These are phyloP conservation scores for Enteromius treurensis DNA, from an alignment of 2,797 vertebrate genomes.

Conservation along the genomic window DNA sequence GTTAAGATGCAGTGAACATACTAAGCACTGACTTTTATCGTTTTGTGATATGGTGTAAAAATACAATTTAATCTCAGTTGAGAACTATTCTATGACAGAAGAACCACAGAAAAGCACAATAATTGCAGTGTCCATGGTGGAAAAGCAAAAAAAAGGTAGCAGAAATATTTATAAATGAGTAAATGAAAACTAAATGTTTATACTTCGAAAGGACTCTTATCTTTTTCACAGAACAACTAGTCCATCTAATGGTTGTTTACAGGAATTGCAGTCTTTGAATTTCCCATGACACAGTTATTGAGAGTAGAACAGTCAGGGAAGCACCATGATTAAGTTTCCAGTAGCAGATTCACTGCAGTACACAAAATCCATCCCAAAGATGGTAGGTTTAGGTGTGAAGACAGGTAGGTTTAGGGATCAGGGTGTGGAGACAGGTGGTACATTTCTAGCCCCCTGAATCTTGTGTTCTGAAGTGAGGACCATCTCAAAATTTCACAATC, in stretches of 20 bases:
- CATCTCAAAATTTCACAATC: background rate
- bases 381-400: background rate
- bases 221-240: background rate
- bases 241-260: slow-evolving; percentile 17
- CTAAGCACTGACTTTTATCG: background rate
- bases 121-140: background rate
- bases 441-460: background rate
- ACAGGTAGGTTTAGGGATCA: background rate
- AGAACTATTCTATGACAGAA: background rate
- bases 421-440: background rate
- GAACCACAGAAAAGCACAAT: background rate
- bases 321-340: background rate
- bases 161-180: background rate
- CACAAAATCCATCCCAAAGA: background rate
- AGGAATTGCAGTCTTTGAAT: background rate
- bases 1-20: background rate
- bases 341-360: background rate
- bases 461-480: background rate
- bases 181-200: background rate
- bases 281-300: background rate
- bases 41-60: slow-evolving; percentile 15
- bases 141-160: background rate
- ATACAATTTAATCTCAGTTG: background rate
- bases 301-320: background rate
- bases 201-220: background rate